Conservation (phyloP, 2,888 invertebrate species). For the Cistogaster globosa region DNA sequence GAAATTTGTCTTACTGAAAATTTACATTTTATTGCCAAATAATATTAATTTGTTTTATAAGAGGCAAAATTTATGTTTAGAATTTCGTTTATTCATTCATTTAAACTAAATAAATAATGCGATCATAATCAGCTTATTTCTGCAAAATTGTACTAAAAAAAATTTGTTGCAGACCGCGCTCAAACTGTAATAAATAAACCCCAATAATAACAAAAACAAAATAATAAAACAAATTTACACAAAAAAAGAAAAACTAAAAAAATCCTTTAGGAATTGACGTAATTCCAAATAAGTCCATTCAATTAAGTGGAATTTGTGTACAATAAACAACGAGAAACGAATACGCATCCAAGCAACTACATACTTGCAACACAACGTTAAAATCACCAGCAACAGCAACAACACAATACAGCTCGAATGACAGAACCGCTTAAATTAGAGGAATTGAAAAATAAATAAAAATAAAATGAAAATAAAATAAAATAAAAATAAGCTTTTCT, state of each 20-base stretch:
- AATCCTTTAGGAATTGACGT: constrained; percentile 72
- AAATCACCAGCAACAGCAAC: neutral
- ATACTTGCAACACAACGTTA: neutral
- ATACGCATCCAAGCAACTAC: constrained; percentile 45
- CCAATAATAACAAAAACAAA: neutral
- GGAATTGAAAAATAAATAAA: constrained; percentile 11
- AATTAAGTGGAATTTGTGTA: constrained; percentile 73
- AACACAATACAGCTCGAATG: constrained; percentile 12
- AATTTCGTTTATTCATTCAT: neutral
- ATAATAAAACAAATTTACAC: neutral
- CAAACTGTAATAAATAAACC: neutral
- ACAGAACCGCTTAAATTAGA: constrained; percentile 12
- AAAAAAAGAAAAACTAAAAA: constrained; percentile 17
- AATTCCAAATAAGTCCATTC: constrained; percentile 74
- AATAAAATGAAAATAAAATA: constrained; percentile 1
- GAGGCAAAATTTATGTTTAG: no score
- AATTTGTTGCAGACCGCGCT: neutral
- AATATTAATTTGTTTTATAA: no score
- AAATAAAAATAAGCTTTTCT: constrained; percentile 54
- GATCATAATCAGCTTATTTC: neutral
- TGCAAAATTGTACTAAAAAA: neutral
- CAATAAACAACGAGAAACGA: constrained; percentile 43
- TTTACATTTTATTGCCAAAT: no score
- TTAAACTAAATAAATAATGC: neutral
- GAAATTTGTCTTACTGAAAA: no score